Evolutionary conservation across 2,113 vertebrate species (phyloP).

Genomic region (Pelvicachromis taeniatus): DNA sequence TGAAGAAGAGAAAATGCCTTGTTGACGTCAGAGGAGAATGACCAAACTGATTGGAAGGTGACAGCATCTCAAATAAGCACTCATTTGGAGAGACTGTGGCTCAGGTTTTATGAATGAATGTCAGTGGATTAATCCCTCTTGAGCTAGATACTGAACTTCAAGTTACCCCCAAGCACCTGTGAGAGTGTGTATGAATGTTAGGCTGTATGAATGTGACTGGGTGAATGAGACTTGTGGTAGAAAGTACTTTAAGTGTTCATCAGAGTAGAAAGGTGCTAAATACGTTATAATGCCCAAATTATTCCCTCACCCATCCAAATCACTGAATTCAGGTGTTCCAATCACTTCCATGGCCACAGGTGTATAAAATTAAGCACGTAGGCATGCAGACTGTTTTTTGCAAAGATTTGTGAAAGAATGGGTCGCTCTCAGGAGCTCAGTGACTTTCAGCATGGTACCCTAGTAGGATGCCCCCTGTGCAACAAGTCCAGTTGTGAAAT

Average conservation of each 20-base stretch:
- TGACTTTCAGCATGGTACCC: not conserved
- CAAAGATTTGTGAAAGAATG: not conserved
- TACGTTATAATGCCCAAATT: not conserved
- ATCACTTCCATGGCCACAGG: not conserved
- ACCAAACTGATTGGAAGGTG: not conserved
- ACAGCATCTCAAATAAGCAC: not conserved
- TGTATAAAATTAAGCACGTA: not conserved
- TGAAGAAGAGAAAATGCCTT: not conserved
- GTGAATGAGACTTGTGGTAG: not conserved
- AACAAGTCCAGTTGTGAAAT: not conserved
- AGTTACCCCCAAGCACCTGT: not conserved
- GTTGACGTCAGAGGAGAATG: not conserved
- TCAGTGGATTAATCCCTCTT: not conserved
- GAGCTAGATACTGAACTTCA: not conserved
- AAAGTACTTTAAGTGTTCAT: not conserved
- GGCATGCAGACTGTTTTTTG: not conserved
- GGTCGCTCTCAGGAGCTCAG: not conserved
- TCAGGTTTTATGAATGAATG: not conserved
- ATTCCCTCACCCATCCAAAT: not conserved
- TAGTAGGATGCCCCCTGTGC: not conserved
- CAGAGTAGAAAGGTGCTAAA: not conserved
- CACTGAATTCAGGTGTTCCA: not conserved
- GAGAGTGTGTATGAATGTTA: not conserved
- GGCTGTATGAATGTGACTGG: not conserved
- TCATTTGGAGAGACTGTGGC: not conserved